Evolutionary conservation across 2,797 vertebrate species (phyloP).

Genomic region (Phalanger gymnotis): DNA sequence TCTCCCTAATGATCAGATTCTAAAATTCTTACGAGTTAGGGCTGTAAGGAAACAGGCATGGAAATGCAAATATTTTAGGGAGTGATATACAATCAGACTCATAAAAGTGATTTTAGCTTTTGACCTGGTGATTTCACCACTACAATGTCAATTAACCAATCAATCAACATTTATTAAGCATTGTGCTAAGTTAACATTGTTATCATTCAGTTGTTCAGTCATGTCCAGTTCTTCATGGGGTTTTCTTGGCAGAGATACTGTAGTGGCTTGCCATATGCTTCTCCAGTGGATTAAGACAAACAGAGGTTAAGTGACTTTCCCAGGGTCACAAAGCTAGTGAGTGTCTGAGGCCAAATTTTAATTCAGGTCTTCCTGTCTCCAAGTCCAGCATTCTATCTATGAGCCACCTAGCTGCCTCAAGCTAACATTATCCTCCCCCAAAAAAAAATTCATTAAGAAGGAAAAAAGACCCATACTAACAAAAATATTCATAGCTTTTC

Average conservation of each 20-base stretch:
- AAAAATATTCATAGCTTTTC: not conserved
- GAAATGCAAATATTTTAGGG: not conserved
- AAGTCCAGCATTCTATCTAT: not conserved
- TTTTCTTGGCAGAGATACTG: not conserved
- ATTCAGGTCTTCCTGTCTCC: not conserved
- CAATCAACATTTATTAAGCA: not conserved
- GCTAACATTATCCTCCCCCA: not conserved
- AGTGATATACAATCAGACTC: not conserved
- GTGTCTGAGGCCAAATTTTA: not conserved
- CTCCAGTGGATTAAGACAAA: not conserved
- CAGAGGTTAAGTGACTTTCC: not conserved
- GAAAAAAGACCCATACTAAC: constrained; percentile 11
- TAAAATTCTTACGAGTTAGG: not conserved
- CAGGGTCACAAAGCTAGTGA: not conserved
- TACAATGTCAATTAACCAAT: not conserved
- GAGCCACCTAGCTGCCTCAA: not conserved
- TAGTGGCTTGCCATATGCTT: not conserved
- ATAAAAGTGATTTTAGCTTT: not conserved
- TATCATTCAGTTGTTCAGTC: not conserved
- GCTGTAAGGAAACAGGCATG: not conserved
- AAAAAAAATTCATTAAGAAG: constrained; percentile 58
- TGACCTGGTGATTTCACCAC: not conserved
- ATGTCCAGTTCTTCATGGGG: not conserved
- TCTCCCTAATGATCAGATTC: not conserved
- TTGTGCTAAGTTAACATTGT: not conserved